Evolutionary conservation across 2,113 vertebrate genomes (phyloP), one percentile per base, ranked within the genome.

Genomic region (Albula glossodonta): DNA sequence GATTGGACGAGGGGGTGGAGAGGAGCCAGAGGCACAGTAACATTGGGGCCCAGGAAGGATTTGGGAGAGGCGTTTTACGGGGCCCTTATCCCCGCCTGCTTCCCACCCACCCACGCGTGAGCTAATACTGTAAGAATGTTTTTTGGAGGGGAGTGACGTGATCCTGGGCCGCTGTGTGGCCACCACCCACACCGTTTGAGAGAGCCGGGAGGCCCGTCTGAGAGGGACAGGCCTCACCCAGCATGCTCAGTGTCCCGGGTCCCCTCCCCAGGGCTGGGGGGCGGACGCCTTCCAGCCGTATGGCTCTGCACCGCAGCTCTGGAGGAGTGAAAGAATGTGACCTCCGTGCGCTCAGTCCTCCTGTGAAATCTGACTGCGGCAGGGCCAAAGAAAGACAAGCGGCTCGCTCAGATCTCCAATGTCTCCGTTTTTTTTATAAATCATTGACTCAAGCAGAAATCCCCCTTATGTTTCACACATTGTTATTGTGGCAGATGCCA

Each of bases 141-240:
- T 83, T 79, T 25, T 70, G 70, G 91, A 90, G 91, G 94, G 94
- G 94, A 94, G 94, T 93, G 93, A 94, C 95, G 94, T 94, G 92
- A 15, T 78, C 53, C 92, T 90, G 94, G 95, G 95, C 96, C 96
- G 92, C 95, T 91, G 94, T 94, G 91, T 93, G 94, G 95, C 94
- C 95, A 95, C 96, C 96, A 95, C 96, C 96, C 96, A 96, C 96
- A 95, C 96, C 96, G 96, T 96, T 96, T 96, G 96, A 94, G 95
- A 96, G 94, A 95, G 95, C 10, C 95, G 93, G 94, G 95, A 96
- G 93, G 94, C 92, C 90, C 92, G 95, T 95, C 96, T 96, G 96
- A 93, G 95, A 94, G 95, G 94, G 93, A 5, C 15, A 5, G 51
- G 80, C 80, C 11, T 25, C 22, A 15, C 78, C 11, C 70, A 10